phyloP scores from a whole-genome alignment of 1,140 invertebrate genomes.

The Halesus radiatus region DNA sequence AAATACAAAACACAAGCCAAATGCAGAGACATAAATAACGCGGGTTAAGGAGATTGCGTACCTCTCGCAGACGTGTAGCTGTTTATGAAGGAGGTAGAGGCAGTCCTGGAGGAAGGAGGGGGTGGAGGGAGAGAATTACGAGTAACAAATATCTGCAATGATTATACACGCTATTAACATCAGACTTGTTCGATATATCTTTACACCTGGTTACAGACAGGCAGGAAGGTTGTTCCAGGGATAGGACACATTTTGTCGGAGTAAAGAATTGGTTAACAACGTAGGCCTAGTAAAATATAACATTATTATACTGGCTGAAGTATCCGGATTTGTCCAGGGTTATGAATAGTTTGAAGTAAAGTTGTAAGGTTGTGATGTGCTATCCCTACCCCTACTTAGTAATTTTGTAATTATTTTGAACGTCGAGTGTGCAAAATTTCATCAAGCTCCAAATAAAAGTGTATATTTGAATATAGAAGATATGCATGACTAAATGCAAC shows the following conservation, averaged over 20 bases:
- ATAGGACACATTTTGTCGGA: background rate
- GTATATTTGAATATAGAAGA: too few relatives aligned
- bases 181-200: conserved; percentile 57
- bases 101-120: background rate
- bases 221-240: conserved; percentile 21
- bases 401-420: too few relatives aligned
- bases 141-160: conserved; percentile 46
- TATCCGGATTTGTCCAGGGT: too few relatives aligned
- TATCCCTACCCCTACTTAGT: too few relatives aligned
- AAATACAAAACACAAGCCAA: conserved; percentile 31
- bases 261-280: too few relatives aligned
- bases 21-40: conserved; percentile 48
- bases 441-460: too few relatives aligned
- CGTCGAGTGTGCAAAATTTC: too few relatives aligned
- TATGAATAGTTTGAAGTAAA: too few relatives aligned
- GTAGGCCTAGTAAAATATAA: too few relatives aligned
- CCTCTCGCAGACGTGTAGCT: background rate
- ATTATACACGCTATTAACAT: conserved; percentile 57
- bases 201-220: conserved; percentile 49
- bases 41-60: conserved; percentile 43
- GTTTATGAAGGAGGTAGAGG: background rate
- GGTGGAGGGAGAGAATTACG: background rate
- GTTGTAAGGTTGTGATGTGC: too few relatives aligned
- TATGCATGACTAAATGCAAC: too few relatives aligned
- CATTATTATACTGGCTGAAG: too few relatives aligned